phyloP scores from a whole-genome alignment of 2,888 invertebrate genomes.

The Cosmorhoe ocellata region DNA sequence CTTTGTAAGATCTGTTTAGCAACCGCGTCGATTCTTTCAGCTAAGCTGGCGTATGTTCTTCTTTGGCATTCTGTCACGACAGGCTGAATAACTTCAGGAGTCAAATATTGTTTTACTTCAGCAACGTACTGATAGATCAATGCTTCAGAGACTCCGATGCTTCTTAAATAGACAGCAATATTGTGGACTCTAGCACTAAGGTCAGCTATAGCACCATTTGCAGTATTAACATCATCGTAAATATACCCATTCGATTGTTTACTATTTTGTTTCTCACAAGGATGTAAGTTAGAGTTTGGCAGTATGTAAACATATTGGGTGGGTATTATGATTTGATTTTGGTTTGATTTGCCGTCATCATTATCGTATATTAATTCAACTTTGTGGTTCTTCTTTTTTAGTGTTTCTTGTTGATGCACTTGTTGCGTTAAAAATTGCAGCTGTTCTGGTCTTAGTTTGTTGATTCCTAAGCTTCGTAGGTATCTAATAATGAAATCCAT shows the following conservation, averaged over 20 bases:
- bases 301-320: background rate
- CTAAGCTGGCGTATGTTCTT: background rate
- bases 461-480: background rate
- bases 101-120: background rate
- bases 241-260: background rate
- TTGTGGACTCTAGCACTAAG: background rate
- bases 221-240: background rate
- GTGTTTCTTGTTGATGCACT: background rate
- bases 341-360: background rate
- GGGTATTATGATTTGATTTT: background rate
- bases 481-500: background rate
- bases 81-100: background rate
- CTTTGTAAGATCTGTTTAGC: background rate
- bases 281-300: background rate
- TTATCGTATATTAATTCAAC: background rate
- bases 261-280: background rate
- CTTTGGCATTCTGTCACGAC: background rate
- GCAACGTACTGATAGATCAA: background rate
- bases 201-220: background rate
- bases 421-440: background rate
- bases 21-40: slow-evolving; percentile 1
- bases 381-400: background rate
- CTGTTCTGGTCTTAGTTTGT: background rate
- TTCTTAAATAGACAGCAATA: background rate
- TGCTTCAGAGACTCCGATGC: background rate